phyloP scores from a whole-genome alignment of 2,797 vertebrate species.

The Gymnoscopelus braueri region DNA sequence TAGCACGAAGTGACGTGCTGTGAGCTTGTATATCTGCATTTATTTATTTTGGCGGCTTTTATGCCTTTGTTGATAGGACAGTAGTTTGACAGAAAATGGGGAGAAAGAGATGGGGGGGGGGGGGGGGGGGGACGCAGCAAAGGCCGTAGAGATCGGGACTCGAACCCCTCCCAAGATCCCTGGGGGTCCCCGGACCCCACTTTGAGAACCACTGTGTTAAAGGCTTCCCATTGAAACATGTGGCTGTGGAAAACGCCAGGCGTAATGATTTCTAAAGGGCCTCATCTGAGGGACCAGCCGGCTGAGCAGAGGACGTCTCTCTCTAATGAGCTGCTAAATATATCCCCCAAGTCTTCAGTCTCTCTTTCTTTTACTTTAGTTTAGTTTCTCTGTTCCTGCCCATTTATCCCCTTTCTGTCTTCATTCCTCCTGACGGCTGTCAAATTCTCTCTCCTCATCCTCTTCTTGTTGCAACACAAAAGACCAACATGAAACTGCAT shows the following conservation, averaged over 20 bases:
- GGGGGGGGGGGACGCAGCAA: too few relatives aligned
- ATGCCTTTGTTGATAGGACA: too few relatives aligned
- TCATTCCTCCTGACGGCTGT: background rate
- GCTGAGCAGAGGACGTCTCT: constrained; percentile 76
- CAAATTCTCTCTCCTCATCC: constrained; percentile 4
- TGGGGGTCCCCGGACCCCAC: too few relatives aligned
- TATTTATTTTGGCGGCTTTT: too few relatives aligned
- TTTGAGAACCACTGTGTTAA: constrained; percentile 44
- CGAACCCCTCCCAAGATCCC: too few relatives aligned
- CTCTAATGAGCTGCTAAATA: constrained; percentile 82
- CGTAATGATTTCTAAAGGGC: constrained; percentile 77
- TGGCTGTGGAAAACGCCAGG: constrained; percentile 71
- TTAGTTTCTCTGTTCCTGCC: background rate
- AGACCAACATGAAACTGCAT: constrained; percentile 21
- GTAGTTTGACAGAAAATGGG: too few relatives aligned
- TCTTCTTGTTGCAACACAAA: too few relatives aligned
- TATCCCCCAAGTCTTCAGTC: constrained; percentile 60
- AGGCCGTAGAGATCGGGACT: too few relatives aligned
- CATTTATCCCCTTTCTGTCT: background rate
- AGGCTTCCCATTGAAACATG: constrained; percentile 61
- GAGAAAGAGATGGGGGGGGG: too few relatives aligned
- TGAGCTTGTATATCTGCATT: too few relatives aligned
- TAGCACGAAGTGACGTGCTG: too few relatives aligned
- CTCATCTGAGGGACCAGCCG: constrained; percentile 72
- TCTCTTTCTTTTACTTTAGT: constrained; percentile 5